Conservation (phyloP, 2,888 invertebrate species). For the Axea sp. region DNA sequence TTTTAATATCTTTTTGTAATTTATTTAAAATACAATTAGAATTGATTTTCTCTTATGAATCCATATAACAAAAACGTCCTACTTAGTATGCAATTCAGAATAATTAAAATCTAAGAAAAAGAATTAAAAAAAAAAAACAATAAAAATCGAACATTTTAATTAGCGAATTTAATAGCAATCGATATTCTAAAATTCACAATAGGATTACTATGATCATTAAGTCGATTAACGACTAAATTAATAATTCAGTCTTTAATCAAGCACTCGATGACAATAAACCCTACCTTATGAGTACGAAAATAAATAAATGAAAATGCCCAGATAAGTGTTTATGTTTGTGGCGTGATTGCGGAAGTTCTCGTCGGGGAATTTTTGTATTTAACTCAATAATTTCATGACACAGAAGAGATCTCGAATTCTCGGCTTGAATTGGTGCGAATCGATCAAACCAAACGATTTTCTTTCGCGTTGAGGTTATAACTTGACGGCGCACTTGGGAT, state of each 20-base stretch:
- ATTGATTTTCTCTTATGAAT: no score
- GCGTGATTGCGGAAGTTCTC: constrained; percentile 48
- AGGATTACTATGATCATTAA: background rate
- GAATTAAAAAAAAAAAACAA: no score
- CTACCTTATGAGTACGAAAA: constrained; percentile 4
- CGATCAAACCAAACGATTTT: constrained; percentile 74
- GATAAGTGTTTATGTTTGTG: constrained; percentile 51
- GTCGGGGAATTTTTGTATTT: constrained; percentile 26
- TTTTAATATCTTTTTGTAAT: no score
- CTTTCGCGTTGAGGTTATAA: constrained; percentile 66
- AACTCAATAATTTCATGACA: constrained; percentile 62
- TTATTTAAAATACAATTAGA: no score
- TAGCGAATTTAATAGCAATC: constrained; percentile 20
- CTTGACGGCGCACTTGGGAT: constrained; percentile 70
- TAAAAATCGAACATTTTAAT: constrained; percentile 20
- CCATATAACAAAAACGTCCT: no score
- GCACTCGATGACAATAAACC: constrained; percentile 14
- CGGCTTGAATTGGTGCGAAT: constrained; percentile 64
- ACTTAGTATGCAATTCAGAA: no score
- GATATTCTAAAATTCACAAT: background rate
- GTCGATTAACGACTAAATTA: constrained; percentile 32
- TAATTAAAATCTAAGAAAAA: no score
- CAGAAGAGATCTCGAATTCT: constrained; percentile 65
- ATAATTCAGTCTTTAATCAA: background rate
- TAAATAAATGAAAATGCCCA: constrained; percentile 43